A percentile compares a stretch with the other conserved stretches of the same genome.
phyloP scores from a whole-genome alignment of 2,113 vertebrate species.

The Enhydra lutris region DNA sequence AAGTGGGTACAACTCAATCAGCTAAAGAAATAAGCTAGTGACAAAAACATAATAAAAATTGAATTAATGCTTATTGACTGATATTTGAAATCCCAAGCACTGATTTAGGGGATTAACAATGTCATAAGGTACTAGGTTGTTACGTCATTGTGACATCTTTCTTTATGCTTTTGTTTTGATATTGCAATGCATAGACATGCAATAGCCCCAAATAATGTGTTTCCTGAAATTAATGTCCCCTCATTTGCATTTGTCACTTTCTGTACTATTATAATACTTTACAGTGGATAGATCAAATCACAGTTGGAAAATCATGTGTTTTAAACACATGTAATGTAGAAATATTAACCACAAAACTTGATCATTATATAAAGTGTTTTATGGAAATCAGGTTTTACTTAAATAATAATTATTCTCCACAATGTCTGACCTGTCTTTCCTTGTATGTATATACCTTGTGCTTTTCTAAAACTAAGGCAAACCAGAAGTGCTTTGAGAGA shows the following conservation, averaged over 20 bases:
- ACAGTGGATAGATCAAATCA: not conserved
- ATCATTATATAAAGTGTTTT: not conserved
- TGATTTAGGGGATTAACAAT: not conserved
- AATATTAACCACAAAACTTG: not conserved
- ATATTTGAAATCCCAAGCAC: not conserved
- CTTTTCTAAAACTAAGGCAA: not conserved
- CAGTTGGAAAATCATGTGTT: not conserved
- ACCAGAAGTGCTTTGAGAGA: not conserved
- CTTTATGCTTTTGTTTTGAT: slow-evolving; percentile 14
- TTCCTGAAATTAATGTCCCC: not conserved
- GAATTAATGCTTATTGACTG: not conserved
- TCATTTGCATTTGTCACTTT: not conserved
- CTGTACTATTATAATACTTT: not conserved
- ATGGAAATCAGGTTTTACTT: not conserved
- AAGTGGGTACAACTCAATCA: not conserved
- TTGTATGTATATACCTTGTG: not conserved
- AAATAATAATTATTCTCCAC: not conserved
- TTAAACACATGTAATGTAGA: not conserved
- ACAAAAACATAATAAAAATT: not conserved
- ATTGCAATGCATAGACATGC: not conserved
- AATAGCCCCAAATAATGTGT: not conserved
- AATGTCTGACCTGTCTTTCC: not conserved
- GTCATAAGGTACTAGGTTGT: not conserved
- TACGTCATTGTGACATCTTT: not conserved
- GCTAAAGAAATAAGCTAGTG: not conserved